Percentiles rank a stretch among this genome's conserved stretches.
Evolutionary conservation across 2,113 vertebrate species (phyloP).

Genomic region (Coryphaenoides rupestris): DNA sequence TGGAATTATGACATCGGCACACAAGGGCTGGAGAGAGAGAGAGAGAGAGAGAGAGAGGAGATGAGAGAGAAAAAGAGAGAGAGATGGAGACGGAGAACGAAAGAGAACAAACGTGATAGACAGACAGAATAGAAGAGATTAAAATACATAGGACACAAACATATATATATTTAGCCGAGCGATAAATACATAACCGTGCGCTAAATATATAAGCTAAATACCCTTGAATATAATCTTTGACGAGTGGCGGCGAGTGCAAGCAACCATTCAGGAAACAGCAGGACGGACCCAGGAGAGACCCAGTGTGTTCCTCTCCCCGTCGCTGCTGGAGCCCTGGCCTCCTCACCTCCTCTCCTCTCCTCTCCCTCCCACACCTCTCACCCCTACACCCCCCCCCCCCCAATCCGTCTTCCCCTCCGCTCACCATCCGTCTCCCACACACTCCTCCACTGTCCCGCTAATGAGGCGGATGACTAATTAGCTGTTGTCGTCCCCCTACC

Average conservation of each 20-base stretch:
- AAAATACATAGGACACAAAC: neutral
- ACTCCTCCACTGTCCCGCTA: neutral
- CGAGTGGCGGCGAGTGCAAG: too few species aligned
- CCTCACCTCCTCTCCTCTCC: too few species aligned
- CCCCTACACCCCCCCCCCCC: neutral
- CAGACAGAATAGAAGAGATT: neutral
- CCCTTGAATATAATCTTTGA: too few species aligned
- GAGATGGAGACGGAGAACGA: neutral
- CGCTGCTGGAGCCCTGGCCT: too few species aligned
- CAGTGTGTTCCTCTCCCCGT: too few species aligned
- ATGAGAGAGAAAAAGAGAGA: neutral
- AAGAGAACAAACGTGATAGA: neutral
- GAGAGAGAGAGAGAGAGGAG: neutral
- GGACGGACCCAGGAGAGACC: too few species aligned
- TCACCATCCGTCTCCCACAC: neutral
- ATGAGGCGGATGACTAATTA: neutral
- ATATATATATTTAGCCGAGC: too few species aligned
- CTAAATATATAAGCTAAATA: too few species aligned
- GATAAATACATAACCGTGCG: too few species aligned
- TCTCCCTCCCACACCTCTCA: too few species aligned
- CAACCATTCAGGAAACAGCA: too few species aligned
- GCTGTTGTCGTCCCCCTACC: neutral
- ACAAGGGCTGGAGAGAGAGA: neutral
- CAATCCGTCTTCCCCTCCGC: neutral
- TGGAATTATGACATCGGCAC: neutral